Evolutionary conservation across 2,113 vertebrate genomes (phyloP), one percentile per base, ranked within the genome.

Genomic region (Xiphorhynchus elegans): DNA sequence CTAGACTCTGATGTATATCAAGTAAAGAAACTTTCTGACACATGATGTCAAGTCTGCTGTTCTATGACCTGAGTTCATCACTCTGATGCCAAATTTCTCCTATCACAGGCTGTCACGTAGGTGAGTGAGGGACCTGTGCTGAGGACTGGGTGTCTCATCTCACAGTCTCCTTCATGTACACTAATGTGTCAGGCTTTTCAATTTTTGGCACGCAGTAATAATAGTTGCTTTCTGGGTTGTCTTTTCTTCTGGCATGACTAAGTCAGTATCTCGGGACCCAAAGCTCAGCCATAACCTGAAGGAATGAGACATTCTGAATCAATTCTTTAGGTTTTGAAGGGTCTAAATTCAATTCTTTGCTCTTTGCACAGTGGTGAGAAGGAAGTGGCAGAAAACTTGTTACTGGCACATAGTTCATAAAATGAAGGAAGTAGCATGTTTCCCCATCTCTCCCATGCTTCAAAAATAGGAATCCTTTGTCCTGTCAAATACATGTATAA

Each of bases 401-500:
- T 53, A 64, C 26, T 3, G 0, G 23, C 39, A 42, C 52, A 47
- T 5, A 68, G 35, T 47, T 87, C 74, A 83, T 67, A 67, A 79
- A 93, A 63, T 35, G 20, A 56, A 93, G 70, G 70, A 93, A 87
- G 35, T 13, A 44, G 9, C 37, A 37, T 33, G 21, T 83, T 87
- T 87, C 75, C 23, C 52, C 33, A 42, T 42, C 20, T 79, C 66
- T 60, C 35, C 24, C 19, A 24, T 55, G 75, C 49, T 59, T 92
- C 70, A 90, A 75, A 93, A 91, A 49, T 21, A 90, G 58, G 66
- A 85, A 87, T 72, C 23, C 2, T 92, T 87, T 93, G 74, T 92
- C 56, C 66, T 83, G 42, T 15, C 29, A 63, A 87, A 67, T 10
- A 20, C 4, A 6, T 10, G 7, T 10, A 72, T 60, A 79, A 93